Evolutionary conservation across 2,113 vertebrate genomes (phyloP), one percentile per base, ranked within the genome.

Genomic region (Charadrius vociferus): DNA sequence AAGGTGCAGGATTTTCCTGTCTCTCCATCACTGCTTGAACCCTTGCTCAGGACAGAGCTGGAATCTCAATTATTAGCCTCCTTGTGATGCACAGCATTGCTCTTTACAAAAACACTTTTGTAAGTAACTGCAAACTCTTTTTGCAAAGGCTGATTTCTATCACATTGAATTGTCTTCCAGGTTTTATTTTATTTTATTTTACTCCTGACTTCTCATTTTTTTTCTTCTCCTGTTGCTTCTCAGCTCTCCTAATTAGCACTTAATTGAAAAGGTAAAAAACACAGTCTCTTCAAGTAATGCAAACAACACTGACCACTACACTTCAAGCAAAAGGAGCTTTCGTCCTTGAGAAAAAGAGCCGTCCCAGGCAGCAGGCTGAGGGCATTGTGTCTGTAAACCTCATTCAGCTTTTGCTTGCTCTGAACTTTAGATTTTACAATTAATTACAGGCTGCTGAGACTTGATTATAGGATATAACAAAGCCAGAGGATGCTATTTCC

Each of bases 161-260:
- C 49, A 61, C 30, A 55, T 75, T 70, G 67, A 86, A 92, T 75
- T 88, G 45, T 88, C 73, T 86, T 88, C n/a, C 11, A 12, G 34
- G 61, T 91, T 96, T 95, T 79, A 87, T 91, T 84, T 93, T 88
- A 59, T 56, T 62, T 72, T 72, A 27, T 66, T 87, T 94, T 92
- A 83, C 79, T 94, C 52, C 77, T 62, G 47, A 84, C 80, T 92
- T 97, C 32, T 92, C 21, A 20, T 83, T 88, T 91, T 80, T n/a
- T 81, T 39, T 82, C 50, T 95, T 88, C 49, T 91, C 50, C 67
- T 92, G n/a, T 92, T 95, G 78, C 81, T 95, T 79, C 65, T 83
- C 81, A 91, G 81, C 34, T 94, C 65, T 90, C 88, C 84, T 93
- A 96, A 97, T 94, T 95, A 96, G 81, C 49, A 73, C 67, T 95